Percentiles rank a stretch among this genome's conserved stretches.
Evolutionary conservation across 2,888 invertebrate species (phyloP).

Genomic region (Tricholauxania praeusta): DNA sequence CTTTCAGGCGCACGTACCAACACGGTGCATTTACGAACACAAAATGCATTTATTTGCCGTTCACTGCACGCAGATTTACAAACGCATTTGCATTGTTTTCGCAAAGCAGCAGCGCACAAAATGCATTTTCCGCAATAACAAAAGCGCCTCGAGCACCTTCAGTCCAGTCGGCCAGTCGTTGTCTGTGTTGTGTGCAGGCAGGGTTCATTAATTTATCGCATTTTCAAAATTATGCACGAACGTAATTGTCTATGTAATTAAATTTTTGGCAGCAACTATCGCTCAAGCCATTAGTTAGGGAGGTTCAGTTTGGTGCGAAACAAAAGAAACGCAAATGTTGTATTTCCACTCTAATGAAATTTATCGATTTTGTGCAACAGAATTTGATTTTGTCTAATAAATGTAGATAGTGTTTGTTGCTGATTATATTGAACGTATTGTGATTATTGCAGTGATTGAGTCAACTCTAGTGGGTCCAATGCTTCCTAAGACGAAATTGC

Average conservation of each 20-base stretch:
- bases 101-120: not conserved
- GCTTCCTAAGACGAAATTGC: too few relatives aligned
- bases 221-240: slow-evolving; percentile 59
- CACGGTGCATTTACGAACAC: not conserved
- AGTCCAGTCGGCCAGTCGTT: not conserved
- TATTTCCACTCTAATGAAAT: too few relatives aligned
- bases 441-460: too few relatives aligned
- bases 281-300: too few relatives aligned
- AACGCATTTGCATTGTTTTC: not conserved
- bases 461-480: too few relatives aligned
- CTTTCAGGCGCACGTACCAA: not conserved
- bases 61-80: not conserved
- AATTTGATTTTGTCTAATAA: too few relatives aligned
- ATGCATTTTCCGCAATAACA: not conserved
- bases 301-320: slow-evolving; percentile 33
- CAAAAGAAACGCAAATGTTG: slow-evolving; percentile 8
- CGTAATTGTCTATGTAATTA: slow-evolving; percentile 63
- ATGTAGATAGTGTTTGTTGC: too few relatives aligned
- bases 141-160: not conserved
- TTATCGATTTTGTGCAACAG: too few relatives aligned
- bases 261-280: slow-evolving; percentile 49
- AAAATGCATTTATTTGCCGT: slow-evolving; percentile 34
- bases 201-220: slow-evolving; percentile 60
- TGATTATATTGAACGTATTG: too few relatives aligned
- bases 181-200: slow-evolving; percentile 49